Base-by-base conservation (phyloP, 1,140 invertebrate genomes). In the Cyrtorhinus lividipennis region DNA sequence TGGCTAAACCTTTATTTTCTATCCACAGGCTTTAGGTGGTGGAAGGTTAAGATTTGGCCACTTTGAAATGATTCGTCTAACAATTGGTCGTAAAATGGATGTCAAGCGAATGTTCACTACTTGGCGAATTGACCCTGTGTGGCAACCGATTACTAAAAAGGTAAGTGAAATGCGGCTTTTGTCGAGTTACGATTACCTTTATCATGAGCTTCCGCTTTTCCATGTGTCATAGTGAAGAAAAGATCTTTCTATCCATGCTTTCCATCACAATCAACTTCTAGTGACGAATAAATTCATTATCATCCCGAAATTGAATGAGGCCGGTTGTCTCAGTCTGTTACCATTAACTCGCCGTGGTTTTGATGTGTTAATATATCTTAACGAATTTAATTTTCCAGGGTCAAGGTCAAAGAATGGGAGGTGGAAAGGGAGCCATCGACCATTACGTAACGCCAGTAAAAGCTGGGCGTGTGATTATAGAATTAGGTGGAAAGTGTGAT, bases 381-480 rank as follows among this genome's bases (percentile, higher is more conserved):
- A n/a, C n/a, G n/a, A n/a, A n/a, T n/a, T n/a, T 8, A 59, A 23
- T 2, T 62, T 56, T 67, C n/a, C 64, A 83, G 78, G 86, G 89
- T 0, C 83, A 85, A 74, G 95, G 95, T 2, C 83, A 87, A 59
- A 77, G 92, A 68, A 92, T 97, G 87, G 97, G 97, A 62, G 90
- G 92, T 68, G 96, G 96, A 5, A 99, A 99, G 80, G 90, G 89
- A 12, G 72, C 81, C n/a, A 97, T 99, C 62, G 83, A 95, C 73
- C 91, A 97, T 74, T 99, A 97, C 73, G 88, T 89, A 0, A 93
- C 91, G 8, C 97, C 97, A 0, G 74, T 99, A 1, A 93, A 89
- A 78, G 78, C 85, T 57, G 90, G 88, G 44, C 76, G 95, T 68
- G 83, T 99, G n/a, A 92, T 99, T 64, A 64, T 99, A 2, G 97